These are phyloP conservation scores for Hemibagrus guttatus DNA, from an alignment of 2,797 vertebrate species.

Conservation along the genomic window DNA sequence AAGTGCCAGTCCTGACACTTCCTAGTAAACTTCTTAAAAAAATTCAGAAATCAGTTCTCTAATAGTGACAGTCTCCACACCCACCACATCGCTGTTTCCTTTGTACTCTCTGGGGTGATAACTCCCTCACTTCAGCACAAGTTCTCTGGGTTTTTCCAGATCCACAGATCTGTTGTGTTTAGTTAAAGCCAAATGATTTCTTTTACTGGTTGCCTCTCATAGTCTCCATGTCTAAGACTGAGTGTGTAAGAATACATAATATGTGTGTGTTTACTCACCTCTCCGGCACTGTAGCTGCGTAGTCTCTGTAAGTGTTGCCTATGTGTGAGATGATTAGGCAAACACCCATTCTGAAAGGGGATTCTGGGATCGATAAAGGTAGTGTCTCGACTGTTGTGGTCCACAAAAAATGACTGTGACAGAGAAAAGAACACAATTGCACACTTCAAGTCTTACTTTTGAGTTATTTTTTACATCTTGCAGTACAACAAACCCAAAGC, in stretches of 20 bases:
- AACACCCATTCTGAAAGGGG: slow-evolving; percentile 90
- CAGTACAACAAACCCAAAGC: neutral
- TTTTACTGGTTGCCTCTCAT: neutral
- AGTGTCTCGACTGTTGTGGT: slow-evolving; percentile 96
- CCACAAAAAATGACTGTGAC: slow-evolving; percentile 93
- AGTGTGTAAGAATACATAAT: neutral
- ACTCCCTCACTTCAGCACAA: neutral
- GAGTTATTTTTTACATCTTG: neutral
- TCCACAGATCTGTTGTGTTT: neutral
- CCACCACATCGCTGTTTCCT: neutral
- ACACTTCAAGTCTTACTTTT: neutral
- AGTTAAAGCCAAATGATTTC: neutral
- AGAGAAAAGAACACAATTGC: neutral
- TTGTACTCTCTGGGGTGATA: neutral
- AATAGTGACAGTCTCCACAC: neutral
- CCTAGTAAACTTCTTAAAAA: neutral
- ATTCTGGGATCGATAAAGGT: slow-evolving; percentile 97
- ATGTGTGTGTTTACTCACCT: slow-evolving; percentile 73
- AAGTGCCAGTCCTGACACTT: neutral
- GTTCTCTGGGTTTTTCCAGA: neutral
- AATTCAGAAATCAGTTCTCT: neutral
- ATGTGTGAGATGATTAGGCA: slow-evolving; percentile 91
- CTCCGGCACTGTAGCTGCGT: slow-evolving; percentile 97
- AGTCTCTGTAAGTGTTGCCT: slow-evolving; percentile 92
- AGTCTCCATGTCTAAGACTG: neutral